Conservation (phyloP, 1,140 invertebrate species). For the Mactra quadrangularis region DNA sequence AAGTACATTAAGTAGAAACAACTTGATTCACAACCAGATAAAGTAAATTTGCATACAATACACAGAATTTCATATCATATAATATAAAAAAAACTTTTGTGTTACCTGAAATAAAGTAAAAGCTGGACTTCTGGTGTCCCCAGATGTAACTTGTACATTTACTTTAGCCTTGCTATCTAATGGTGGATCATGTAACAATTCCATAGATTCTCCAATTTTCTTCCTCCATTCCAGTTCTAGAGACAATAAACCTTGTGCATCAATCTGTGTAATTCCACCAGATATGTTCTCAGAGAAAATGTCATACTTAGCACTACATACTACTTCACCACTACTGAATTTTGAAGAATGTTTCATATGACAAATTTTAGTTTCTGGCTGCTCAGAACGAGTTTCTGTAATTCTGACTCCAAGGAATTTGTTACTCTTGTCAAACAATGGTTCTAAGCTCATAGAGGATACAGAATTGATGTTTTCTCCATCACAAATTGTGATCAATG, state of each 20-base stretch:
- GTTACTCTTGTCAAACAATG: constrained; percentile 48
- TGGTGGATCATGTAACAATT: constrained; percentile 67
- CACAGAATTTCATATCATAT: too few relatives aligned
- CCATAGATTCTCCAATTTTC: constrained; percentile 12
- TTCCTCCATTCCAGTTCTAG: constrained; percentile 70
- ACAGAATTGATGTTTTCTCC: constrained; percentile 50
- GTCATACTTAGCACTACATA: constrained; percentile 41
- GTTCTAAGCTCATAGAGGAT: constrained; percentile 33
- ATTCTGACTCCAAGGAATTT: constrained; percentile 24
- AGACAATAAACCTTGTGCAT: constrained; percentile 62
- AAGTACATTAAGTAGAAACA: too few relatives aligned
- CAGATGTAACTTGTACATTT: constrained; percentile 65
- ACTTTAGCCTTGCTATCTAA: constrained; percentile 63
- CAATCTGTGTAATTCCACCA: not conserved
- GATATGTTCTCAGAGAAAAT: not conserved
- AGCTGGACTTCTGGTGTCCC: constrained; percentile 63
- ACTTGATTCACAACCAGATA: too few relatives aligned
- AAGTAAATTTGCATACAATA: too few relatives aligned
- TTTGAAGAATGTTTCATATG: constrained; percentile 1
- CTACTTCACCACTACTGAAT: constrained; percentile 14
- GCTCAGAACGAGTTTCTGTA: constrained; percentile 5
- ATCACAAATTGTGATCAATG: constrained; percentile 57
- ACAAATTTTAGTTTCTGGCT: not conserved
- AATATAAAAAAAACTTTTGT: too few relatives aligned
- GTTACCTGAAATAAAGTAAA: constrained; percentile 49